These are phyloP conservation scores for Styela clava DNA, from an alignment of 23 tunicate genomes.

Conservation along the genomic window DNA sequence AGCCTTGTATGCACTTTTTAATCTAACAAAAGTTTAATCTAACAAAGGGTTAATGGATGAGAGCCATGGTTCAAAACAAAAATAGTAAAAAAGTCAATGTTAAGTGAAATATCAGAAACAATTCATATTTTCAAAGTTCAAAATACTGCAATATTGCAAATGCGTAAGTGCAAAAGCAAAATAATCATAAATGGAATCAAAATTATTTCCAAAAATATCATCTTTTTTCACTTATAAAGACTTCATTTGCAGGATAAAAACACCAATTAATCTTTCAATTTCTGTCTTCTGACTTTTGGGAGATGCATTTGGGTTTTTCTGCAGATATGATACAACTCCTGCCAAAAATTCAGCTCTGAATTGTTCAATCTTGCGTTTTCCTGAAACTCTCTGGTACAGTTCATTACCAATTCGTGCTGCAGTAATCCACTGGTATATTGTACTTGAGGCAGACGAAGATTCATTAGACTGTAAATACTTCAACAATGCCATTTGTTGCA, in stretches of 20 bases:
- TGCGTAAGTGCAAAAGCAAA: too few relatives aligned
- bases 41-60: too few relatives aligned
- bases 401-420: slow-evolving; percentile 72
- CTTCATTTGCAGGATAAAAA: slow-evolving; percentile 44
- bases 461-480: not conserved
- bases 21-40: too few relatives aligned
- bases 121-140: too few relatives aligned
- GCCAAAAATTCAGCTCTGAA: slow-evolving; percentile 50
- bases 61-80: too few relatives aligned
- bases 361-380: slow-evolving; percentile 57
- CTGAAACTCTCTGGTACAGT: slow-evolving; percentile 71
- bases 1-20: too few relatives aligned
- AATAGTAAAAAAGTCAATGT: too few relatives aligned
- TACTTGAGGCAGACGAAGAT: slow-evolving; percentile 17
- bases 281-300: slow-evolving; percentile 45
- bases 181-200: too few relatives aligned
- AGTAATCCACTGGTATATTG: slow-evolving; percentile 56
- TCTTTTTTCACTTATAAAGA: not conserved
- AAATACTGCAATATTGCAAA: too few relatives aligned
- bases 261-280: slow-evolving; percentile 61
- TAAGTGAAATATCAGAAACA: too few relatives aligned
- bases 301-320: slow-evolving; percentile 72
- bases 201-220: too few relatives aligned
- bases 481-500: slow-evolving; percentile 39
- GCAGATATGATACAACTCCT: slow-evolving; percentile 40